Conservation (phyloP, 2,113 vertebrate species). For the Zosterops japonicus region DNA sequence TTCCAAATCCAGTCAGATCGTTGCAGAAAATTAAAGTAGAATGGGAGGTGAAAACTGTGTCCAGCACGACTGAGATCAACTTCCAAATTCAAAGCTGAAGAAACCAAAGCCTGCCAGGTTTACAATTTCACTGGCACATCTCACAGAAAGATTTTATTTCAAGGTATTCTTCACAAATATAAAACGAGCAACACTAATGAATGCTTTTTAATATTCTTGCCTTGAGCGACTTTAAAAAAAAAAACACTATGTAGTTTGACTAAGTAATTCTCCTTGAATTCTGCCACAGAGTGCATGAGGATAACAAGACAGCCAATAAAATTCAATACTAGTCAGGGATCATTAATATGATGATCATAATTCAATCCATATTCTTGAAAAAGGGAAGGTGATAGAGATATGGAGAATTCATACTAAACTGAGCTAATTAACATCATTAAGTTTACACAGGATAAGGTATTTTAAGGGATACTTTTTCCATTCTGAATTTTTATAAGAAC, state of each 20-base stretch:
- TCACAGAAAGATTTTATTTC: not conserved
- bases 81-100: not conserved
- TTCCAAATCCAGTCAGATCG: not conserved
- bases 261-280: not conserved
- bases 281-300: not conserved
- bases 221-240: not conserved
- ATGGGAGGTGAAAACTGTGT: not conserved
- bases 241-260: not conserved
- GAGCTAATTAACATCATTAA: not conserved
- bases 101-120: not conserved
- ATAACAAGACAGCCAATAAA: not conserved
- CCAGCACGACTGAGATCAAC: not conserved
- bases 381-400: not conserved
- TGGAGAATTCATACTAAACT: not conserved
- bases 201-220: not conserved
- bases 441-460: not conserved
- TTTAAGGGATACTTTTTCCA: not conserved
- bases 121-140: not conserved
- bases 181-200: accelerated
- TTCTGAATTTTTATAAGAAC: not conserved
- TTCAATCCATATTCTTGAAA: not conserved
- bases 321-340: not conserved
- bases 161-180: not conserved
- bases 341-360: not conserved
- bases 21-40: not conserved